phyloP scores from a whole-genome alignment of 2,797 vertebrate genomes.

The Poeciliopsis infans region DNA sequence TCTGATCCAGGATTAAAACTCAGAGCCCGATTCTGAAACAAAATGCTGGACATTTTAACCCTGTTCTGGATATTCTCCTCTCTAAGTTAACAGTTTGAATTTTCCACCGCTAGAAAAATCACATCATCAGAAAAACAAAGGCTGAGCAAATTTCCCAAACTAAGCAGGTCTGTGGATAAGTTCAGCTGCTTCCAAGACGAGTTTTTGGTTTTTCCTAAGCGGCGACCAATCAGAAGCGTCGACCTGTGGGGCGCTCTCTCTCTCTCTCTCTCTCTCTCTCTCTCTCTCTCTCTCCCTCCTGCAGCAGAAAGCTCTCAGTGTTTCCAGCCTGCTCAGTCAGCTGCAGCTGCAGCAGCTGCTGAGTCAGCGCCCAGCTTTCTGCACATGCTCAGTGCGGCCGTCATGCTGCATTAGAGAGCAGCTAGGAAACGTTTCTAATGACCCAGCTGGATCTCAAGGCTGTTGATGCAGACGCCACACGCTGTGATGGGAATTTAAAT shows the following conservation, averaged over 20 bases:
- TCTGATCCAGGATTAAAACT: neutral
- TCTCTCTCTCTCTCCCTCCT: too few relatives aligned
- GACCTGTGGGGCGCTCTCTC: neutral
- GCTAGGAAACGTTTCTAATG: neutral
- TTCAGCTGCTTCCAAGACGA: neutral
- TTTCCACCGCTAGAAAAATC: neutral
- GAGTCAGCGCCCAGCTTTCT: slow-evolving; percentile 2
- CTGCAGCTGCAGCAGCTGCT: neutral
- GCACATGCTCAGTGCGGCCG: neutral
- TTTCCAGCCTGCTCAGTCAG: slow-evolving; percentile 1
- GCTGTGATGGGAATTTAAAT: too few relatives aligned
- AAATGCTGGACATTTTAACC: neutral
- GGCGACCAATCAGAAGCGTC: neutral
- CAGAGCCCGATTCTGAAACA: neutral
- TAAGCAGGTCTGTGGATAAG: neutral
- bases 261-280: too few relatives aligned
- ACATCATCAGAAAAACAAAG: neutral
- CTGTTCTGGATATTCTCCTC: neutral
- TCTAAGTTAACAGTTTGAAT: neutral
- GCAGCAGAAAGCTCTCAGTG: neutral
- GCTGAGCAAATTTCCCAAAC: neutral
- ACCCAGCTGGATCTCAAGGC: neutral
- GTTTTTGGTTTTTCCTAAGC: neutral
- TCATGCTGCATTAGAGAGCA: neutral
- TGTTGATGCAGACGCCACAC: neutral